These are phyloP conservation scores for Echeneis naucrates DNA, from an alignment of 2,797 vertebrate genomes.

Conservation along the genomic window DNA sequence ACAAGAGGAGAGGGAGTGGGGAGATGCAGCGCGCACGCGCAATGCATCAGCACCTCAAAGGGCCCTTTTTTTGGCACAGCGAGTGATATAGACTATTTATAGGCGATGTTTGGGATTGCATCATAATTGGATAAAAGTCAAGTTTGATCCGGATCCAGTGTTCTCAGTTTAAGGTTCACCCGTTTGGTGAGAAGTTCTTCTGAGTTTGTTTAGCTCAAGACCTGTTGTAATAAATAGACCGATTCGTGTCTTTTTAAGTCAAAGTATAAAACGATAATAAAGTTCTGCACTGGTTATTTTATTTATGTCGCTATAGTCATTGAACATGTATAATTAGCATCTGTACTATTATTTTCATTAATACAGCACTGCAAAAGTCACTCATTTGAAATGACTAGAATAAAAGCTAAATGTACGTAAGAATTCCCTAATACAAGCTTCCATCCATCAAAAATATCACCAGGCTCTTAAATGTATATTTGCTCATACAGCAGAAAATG, in stretches of 20 bases:
- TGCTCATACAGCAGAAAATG: neutral
- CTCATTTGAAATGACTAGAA: neutral
- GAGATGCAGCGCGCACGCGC: slow-evolving; percentile 86
- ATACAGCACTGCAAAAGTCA: neutral
- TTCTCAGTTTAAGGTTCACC: too few species aligned
- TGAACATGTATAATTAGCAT: neutral
- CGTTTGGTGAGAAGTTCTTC: neutral
- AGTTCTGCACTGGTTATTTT: neutral
- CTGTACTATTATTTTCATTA: too few species aligned
- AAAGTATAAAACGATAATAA: neutral
- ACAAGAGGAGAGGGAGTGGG: slow-evolving; percentile 81
- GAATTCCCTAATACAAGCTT: neutral
- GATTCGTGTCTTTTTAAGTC: neutral
- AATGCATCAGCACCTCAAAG: slow-evolving; percentile 48
- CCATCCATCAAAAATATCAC: too few species aligned
- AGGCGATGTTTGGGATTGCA: slow-evolving; percentile 2
- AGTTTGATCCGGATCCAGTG: neutral
- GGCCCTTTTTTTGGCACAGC: slow-evolving; percentile 31
- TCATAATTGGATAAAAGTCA: slow-evolving; percentile 2
- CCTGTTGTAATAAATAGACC: neutral
- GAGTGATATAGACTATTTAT: slow-evolving; percentile 45
- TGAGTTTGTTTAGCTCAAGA: neutral
- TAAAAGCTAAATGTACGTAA: neutral
- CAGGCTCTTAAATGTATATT: too few species aligned
- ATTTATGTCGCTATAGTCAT: neutral